Evolutionary conservation across 2,888 invertebrate species (phyloP), one percentile per base, ranked within the genome.

Genomic region (Cryptus viduatorius): DNA sequence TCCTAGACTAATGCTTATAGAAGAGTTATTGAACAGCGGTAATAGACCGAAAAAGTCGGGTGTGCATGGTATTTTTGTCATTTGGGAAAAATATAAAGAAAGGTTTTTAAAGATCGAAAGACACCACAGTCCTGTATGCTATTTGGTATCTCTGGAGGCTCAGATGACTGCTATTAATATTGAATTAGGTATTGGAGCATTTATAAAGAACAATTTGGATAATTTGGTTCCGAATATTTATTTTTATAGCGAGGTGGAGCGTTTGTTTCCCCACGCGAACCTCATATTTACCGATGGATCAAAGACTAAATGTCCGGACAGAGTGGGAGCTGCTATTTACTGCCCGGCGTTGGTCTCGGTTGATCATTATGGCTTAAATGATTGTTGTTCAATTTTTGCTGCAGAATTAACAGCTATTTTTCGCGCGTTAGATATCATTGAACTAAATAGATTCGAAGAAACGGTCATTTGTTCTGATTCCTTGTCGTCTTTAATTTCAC

Each of bases 1-100:
- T 12, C 65, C 82, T 1, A 69, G 37, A 53, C n/a, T 76, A 12
- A 46, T 4, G 19, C 50, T 61, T 4, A 82, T 71, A 56, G 59
- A 69, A 12, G 31, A 56, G 12, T 2, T 48, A 8, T 61, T n/a
- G 4, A 53, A 72, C n/a, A 29, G 12, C 4, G 12, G 3, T 19
- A 1, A 2, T 3, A n/a, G 2, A 5, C 12, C 16, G 50, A n/a
- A 8, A 10, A 50, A 61, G 3, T n/a, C 64, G 3, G 44, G 29
- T 12, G 7, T 31, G 16, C 79, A 61, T 14, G 7, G 24, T 1
- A 4, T 71, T 8, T 71, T 64, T 4, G 16, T 42, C 10, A 29
- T 29, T 1, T 79, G 79, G 79, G 10, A 24, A 4, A 48, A 24
- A 0, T 0, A 10, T 5, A 29, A n/a, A 44, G 48, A 68, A 1